These are phyloP conservation scores for Eumaeus atala DNA, from an alignment of 1,140 invertebrate species.

Conservation along the genomic window DNA sequence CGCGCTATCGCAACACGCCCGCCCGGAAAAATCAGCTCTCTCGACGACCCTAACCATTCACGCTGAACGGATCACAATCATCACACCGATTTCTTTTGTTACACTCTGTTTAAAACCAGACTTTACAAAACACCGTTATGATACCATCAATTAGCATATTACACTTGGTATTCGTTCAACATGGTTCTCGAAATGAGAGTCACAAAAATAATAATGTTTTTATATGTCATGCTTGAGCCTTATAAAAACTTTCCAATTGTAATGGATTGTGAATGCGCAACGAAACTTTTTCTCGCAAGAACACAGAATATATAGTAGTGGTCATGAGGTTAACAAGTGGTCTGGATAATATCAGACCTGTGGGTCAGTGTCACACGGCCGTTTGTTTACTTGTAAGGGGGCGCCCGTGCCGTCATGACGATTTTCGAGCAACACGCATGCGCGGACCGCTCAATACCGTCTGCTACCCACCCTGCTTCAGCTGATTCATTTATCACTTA, in stretches of 20 bases:
- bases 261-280: too few relatives aligned
- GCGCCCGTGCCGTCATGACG: constrained; percentile 31
- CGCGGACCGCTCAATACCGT: constrained; percentile 56
- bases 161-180: not conserved
- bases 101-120: constrained; percentile 52
- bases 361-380: constrained; percentile 50
- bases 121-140: constrained; percentile 26
- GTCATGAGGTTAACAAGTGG: too few relatives aligned
- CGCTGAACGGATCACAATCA: constrained; percentile 56
- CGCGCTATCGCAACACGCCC: constrained; percentile 44
- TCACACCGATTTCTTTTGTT: constrained; percentile 54
- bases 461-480: constrained; percentile 41
- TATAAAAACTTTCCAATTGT: too few relatives aligned
- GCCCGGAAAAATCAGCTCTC: constrained; percentile 61
- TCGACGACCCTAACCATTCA: constrained; percentile 66
- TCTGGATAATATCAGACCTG: constrained; percentile 23
- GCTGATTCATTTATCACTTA: constrained; percentile 39
- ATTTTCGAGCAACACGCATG: constrained; percentile 49
- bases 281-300: too few relatives aligned
- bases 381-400: constrained; percentile 58
- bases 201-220: too few relatives aligned
- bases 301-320: too few relatives aligned
- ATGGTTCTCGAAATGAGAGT: too few relatives aligned
- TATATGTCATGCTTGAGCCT: too few relatives aligned
- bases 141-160: not conserved